Percentiles rank a stretch among this genome's conserved stretches.
These are phyloP conservation scores for Sprattus sprattus DNA, from an alignment of 2,113 vertebrate species.

Conservation along the genomic window DNA sequence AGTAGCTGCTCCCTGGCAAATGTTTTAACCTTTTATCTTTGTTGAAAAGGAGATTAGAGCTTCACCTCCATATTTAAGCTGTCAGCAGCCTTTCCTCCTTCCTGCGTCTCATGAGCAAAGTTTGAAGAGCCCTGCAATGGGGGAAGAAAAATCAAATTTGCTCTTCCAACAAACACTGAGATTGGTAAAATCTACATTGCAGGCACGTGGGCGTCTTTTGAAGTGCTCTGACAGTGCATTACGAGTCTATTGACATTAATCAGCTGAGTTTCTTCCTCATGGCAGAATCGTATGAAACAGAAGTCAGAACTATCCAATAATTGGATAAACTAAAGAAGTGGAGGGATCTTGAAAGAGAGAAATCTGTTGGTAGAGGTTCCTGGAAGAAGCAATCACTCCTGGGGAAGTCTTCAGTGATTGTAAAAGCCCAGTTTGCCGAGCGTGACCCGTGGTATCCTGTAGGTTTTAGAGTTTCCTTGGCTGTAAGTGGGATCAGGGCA, in stretches of 20 bases:
- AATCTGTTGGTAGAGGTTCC: neutral
- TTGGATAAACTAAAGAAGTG: neutral
- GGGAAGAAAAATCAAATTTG: neutral
- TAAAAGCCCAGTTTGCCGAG: neutral
- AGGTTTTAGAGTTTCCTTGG: conserved; percentile 4
- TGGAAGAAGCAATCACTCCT: conserved; percentile 3
- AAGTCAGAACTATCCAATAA: neutral
- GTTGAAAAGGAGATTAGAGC: conserved; percentile 10
- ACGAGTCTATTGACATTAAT: conserved; percentile 15
- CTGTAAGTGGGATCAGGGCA: conserved; percentile 3
- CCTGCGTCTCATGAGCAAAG: neutral
- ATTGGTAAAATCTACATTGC: conserved; percentile 18
- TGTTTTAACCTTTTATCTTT: conserved; percentile 14
- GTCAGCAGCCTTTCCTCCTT: neutral
- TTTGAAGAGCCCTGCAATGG: neutral
- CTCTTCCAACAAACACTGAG: conserved; percentile 14
- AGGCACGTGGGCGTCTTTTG: neutral
- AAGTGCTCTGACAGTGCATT: conserved; percentile 14
- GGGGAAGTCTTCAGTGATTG: neutral
- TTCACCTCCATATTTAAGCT: conserved; percentile 20
- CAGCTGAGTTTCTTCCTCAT: neutral
- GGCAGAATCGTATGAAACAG: neutral
- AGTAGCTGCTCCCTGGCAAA: conserved; percentile 6
- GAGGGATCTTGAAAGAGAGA: neutral
- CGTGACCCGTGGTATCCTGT: neutral